Percentiles rank a stretch among this genome's conserved stretches.
Evolutionary conservation across 1,140 invertebrate genomes (phyloP).

Genomic region (Drosophila subobscura): DNA sequence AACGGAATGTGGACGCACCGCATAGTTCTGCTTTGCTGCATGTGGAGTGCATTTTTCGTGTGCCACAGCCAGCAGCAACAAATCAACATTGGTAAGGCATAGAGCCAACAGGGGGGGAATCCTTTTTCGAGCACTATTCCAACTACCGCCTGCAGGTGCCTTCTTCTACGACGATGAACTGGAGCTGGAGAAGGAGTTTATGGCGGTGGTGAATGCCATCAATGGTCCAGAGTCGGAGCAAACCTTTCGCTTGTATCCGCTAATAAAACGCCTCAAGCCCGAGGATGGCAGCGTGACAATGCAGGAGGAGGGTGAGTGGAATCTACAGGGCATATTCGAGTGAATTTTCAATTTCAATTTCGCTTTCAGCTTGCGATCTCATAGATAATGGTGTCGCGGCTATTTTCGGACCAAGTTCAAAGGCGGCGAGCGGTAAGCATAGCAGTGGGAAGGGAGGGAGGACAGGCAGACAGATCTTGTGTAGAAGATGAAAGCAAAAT

Average conservation of each 20-base stretch:
- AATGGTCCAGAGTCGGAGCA: slow-evolving; percentile 60
- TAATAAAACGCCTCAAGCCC: slow-evolving; percentile 56
- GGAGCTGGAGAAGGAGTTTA: slow-evolving; percentile 83
- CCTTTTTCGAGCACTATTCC: background rate
- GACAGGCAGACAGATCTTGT: slow-evolving; percentile 26
- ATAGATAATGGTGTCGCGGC: slow-evolving; percentile 88
- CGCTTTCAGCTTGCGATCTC: slow-evolving; percentile 85
- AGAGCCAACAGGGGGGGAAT: background rate
- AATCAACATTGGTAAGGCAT: slow-evolving; percentile 70
- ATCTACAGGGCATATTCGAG: background rate
- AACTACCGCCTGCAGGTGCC: slow-evolving; percentile 67
- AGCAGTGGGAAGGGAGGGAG: background rate
- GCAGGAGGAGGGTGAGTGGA: slow-evolving; percentile 62
- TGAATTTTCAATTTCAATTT: slow-evolving; percentile 7
- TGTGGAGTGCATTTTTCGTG: slow-evolving; percentile 68
- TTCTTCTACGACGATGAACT: slow-evolving; percentile 83
- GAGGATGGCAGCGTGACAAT: slow-evolving; percentile 61
- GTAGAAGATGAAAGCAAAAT: slow-evolving; percentile 65
- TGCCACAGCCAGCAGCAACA: slow-evolving; percentile 55
- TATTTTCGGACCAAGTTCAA: slow-evolving; percentile 90
- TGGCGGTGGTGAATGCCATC: slow-evolving; percentile 81
- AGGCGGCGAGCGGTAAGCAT: slow-evolving; percentile 84
- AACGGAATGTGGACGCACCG: slow-evolving; percentile 55
- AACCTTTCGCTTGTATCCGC: slow-evolving; percentile 37
- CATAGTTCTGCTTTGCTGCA: slow-evolving; percentile 49